Percentiles rank a stretch among this genome's conserved stretches.
Conservation (phyloP, 2,113 vertebrate species). For the Microtus richardsoni region DNA sequence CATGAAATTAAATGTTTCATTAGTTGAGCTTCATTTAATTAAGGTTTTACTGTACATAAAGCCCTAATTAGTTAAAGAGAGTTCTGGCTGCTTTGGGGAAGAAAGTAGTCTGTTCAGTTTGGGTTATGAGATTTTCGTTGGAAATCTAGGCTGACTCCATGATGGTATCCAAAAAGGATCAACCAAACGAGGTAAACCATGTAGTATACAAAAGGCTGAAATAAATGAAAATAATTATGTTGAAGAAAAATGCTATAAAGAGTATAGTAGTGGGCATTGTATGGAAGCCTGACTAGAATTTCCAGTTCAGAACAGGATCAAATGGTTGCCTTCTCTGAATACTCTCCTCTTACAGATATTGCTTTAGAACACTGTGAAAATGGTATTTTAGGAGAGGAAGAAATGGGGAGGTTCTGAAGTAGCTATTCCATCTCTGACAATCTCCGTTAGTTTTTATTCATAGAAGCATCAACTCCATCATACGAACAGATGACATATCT, state of each 20-base stretch:
- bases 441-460: background rate
- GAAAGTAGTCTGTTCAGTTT: background rate
- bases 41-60: constrained; percentile 68
- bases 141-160: background rate
- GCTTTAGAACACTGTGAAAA: background rate
- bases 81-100: background rate
- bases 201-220: background rate
- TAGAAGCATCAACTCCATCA: background rate
- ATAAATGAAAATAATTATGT: background rate
- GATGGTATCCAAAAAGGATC: background rate
- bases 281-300: background rate
- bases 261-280: background rate
- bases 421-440: background rate
- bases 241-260: background rate
- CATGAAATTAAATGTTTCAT: constrained; percentile 67
- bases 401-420: background rate
- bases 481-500: background rate
- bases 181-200: background rate
- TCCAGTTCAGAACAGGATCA: background rate
- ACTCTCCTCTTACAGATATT: background rate
- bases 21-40: constrained; percentile 64
- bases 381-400: background rate
- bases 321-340: background rate
- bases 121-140: background rate
- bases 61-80: constrained; percentile 34